Conservation (phyloP, 2,888 invertebrate genomes). For the Gisinianus flammeolus region DNA sequence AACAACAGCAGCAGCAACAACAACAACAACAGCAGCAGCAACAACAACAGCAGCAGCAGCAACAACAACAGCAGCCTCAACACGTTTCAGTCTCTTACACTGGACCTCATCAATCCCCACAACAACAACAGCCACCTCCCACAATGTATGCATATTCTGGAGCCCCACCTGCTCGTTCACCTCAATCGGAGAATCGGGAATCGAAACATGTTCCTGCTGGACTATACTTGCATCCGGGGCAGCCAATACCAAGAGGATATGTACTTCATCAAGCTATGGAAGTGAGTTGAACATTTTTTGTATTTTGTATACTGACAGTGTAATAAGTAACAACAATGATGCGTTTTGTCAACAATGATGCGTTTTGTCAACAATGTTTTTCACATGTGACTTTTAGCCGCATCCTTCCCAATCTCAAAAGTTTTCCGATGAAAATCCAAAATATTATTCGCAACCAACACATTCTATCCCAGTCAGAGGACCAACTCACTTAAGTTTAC, state of each 20-base stretch:
- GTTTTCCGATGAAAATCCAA: slow-evolving; percentile 49
- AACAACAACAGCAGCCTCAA: slow-evolving; percentile 28
- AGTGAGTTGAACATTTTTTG: too few species aligned
- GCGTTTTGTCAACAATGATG: slow-evolving; percentile 21
- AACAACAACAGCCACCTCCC: slow-evolving; percentile 59
- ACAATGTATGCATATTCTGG: slow-evolving; percentile 63
- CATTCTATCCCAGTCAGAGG: slow-evolving; percentile 45
- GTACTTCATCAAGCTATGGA: slow-evolving; percentile 53
- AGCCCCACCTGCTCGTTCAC: slow-evolving; percentile 54
- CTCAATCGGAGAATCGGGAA: slow-evolving; percentile 52
- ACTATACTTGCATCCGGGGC: slow-evolving; percentile 47
- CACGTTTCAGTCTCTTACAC: slow-evolving; percentile 26
- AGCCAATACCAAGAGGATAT: slow-evolving; percentile 47
- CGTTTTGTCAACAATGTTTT: slow-evolving; percentile 1
- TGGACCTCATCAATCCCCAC: slow-evolving; percentile 28
- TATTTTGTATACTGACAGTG: too few species aligned
- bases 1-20: slow-evolving; percentile 23
- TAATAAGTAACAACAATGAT: too few species aligned
- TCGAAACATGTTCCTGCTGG: slow-evolving; percentile 53
- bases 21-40: slow-evolving; percentile 34
- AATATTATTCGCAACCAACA: slow-evolving; percentile 54
- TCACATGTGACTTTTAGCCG: slow-evolving; percentile 25
- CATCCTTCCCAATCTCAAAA: slow-evolving; percentile 50
- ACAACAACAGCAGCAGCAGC: slow-evolving; percentile 30
- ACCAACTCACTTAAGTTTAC: slow-evolving; percentile 48